Conservation (phyloP, 2,113 vertebrate species). For the Anas platyrhynchos region DNA sequence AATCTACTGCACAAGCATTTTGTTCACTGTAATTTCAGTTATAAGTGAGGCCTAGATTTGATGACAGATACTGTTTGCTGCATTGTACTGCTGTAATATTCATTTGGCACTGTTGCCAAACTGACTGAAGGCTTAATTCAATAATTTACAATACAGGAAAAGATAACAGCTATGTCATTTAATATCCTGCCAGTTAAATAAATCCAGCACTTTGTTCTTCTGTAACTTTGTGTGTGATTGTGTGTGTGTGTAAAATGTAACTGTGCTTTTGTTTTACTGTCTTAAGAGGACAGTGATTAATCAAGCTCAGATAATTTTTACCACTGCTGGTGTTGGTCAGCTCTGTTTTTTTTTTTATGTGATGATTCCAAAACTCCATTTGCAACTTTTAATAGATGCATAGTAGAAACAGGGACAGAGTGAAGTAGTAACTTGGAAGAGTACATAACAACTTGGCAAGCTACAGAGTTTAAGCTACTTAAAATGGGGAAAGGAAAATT, state of each 20-base stretch:
- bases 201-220: constrained; percentile 21
- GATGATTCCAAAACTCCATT: background rate
- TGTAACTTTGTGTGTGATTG: background rate
- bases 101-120: constrained; percentile 41
- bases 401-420: background rate
- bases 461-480: background rate
- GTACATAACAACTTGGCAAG: background rate
- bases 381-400: background rate
- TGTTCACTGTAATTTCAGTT: constrained; percentile 45
- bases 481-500: background rate
- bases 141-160: constrained; percentile 43
- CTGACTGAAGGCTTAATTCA: constrained; percentile 63
- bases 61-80: constrained; percentile 49
- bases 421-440: background rate
- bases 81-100: constrained; percentile 23
- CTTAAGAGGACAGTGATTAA: background rate
- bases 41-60: constrained; percentile 14
- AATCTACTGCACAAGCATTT: constrained; percentile 13
- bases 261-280: background rate
- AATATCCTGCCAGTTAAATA: constrained; percentile 57
- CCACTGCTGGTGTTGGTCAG: background rate
- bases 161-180: constrained; percentile 64
- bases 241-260: background rate
- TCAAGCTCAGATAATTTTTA: background rate
- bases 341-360: background rate